A percentile compares a stretch with the other conserved stretches of the same genome.
These are phyloP conservation scores for Limnothrissa miodon DNA, from an alignment of 2,113 vertebrate species.

Conservation along the genomic window DNA sequence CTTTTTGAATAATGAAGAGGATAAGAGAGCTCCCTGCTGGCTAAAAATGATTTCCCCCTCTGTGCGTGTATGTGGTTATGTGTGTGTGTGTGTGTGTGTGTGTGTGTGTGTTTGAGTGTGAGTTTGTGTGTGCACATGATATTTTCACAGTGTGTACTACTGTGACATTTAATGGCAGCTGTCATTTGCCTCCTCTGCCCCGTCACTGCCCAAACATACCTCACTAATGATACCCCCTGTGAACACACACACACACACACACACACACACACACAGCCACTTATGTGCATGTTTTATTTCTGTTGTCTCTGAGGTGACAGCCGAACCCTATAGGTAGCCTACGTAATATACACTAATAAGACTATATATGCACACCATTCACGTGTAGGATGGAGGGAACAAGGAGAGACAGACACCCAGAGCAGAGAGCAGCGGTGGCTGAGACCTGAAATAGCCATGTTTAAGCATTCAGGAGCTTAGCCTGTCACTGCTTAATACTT, in stretches of 20 bases:
- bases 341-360: no score
- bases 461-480: constrained; percentile 6
- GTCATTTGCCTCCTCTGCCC: not conserved
- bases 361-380: not conserved
- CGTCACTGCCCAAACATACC: not conserved
- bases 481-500: constrained; percentile 4
- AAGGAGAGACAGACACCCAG: no score
- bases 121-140: not conserved
- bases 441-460: not conserved
- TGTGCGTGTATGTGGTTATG: not conserved
- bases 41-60: not conserved
- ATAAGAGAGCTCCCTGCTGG: constrained; percentile 11
- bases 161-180: constrained; percentile 11
- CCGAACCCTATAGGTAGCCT: not conserved
- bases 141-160: not conserved
- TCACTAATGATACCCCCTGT: not conserved
- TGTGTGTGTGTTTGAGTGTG: not conserved
- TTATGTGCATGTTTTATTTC: not conserved
- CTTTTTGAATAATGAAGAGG: constrained; percentile 9
- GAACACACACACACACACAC: constrained; percentile 1
- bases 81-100: not conserved
- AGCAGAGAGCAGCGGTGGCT: not conserved
- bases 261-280: not conserved
- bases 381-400: not conserved
- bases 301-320: not conserved